A percentile compares a stretch with the other conserved stretches of the same genome.
Conservation (phyloP, 2,888 invertebrate genomes). For the Ichneumoninae sp. region DNA sequence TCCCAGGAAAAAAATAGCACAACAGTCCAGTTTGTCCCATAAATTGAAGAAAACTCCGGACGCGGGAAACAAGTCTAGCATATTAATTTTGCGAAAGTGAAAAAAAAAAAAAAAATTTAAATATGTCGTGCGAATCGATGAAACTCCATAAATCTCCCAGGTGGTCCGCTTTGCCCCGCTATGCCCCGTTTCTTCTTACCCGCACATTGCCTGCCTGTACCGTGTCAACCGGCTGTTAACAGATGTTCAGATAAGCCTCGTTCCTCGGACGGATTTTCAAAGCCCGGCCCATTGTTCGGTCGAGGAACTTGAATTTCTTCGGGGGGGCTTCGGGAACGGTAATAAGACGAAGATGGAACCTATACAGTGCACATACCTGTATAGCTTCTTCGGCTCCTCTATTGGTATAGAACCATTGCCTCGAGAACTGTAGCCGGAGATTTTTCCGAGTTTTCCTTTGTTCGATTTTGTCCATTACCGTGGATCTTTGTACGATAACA, state of each 20-base stretch:
- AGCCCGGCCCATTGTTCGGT: slow-evolving; percentile 72
- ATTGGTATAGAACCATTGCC: slow-evolving; percentile 37
- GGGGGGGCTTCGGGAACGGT: slow-evolving; percentile 42
- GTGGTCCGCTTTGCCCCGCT: neutral
- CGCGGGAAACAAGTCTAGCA: too few species aligned
- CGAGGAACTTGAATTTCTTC: slow-evolving; percentile 69
- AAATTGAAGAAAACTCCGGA: too few species aligned
- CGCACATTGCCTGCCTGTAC: slow-evolving; percentile 35
- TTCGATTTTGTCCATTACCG: slow-evolving; percentile 71
- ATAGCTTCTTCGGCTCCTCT: neutral
- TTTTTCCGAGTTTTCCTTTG: slow-evolving; percentile 68
- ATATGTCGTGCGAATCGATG: neutral
- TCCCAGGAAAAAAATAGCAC: too few species aligned
- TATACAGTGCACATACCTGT: neutral
- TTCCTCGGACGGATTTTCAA: slow-evolving; percentile 75
- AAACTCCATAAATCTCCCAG: neutral
- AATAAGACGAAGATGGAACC: slow-evolving; percentile 51
- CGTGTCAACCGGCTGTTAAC: slow-evolving; percentile 80
- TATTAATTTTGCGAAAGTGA: too few species aligned
- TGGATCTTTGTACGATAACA: slow-evolving; percentile 74
- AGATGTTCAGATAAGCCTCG: slow-evolving; percentile 83
- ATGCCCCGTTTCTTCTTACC: slow-evolving; percentile 9
- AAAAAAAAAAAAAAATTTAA: neutral
- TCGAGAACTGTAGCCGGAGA: slow-evolving; percentile 35
- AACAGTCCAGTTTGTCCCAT: too few species aligned